Base-by-base conservation (phyloP, 1,140 invertebrate species). In the Lordiphosa collinella region DNA sequence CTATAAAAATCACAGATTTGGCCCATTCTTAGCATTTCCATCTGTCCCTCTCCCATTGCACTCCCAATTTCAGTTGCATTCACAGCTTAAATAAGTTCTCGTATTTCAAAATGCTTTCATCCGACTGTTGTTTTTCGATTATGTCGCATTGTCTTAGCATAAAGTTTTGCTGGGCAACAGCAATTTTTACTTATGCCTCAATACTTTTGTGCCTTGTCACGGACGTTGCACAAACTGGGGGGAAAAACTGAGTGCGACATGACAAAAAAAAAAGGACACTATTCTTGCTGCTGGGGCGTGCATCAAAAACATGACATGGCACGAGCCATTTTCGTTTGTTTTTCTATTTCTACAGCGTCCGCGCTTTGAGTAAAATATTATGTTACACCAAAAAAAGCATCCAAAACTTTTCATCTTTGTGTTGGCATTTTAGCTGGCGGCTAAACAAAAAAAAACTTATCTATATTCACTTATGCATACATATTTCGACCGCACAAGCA, bases 241-340 rank as follows among this genome's bases (percentile, higher is more conserved):
- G 14, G 43, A 40, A 34, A 67, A 61, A 61, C 54, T 49, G 52
- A 57, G 61, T 57, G 57, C 35, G 51, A 49, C 49, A 56, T 60
- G 18, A 34, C 35, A 54, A 35, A 46, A 32, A 41, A 56, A 34
- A 73, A 49, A 50, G 59, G 46, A 69, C 55, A 55, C 58, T 43
- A 40, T 69, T 62, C 59, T 54, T 55, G 58, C 70, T 58, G 52
- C 52, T 63, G 57, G 71, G 55, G 53, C 49, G 59, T 80, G 65
- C 76, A 80, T 76, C 71, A 80, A 75, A 84, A 76, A 80, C 76
- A 82, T 82, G 78, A 82, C 78, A 84, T 84, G 76, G 78, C 76
- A 82, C 71, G 66, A 84, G 78, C 78, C 78, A 79, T 79, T 84
- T 70, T 63, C 57, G 64, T 82, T 76, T 69, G 74, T 84, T 82